Base-by-base conservation (phyloP, 2,797 vertebrate genomes). In the Chaenodraco wilsoni region DNA sequence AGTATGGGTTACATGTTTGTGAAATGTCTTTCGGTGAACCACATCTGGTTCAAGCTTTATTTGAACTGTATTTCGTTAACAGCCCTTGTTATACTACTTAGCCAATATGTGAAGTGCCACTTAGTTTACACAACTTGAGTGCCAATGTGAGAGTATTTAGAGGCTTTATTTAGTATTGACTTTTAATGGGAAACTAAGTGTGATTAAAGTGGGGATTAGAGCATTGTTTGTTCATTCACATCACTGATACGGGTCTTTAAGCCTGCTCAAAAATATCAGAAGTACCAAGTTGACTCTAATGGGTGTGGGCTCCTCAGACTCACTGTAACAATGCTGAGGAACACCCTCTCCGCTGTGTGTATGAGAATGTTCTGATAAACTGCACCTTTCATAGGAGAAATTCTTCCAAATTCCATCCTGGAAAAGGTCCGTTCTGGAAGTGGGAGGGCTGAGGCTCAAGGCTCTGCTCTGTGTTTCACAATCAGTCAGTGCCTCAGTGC, bases 401-500 rank as follows among this genome's bases (percentile, higher is more conserved):
- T 3, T 11, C 61, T 69, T 60, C 37, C 37, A 56, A 66, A 73
- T 15, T 58, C 52, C 63, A 60, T 21, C 41, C 49, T 74, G 71
- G 49, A 64, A 45, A 51, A 51, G 59, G 55, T 69, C 33, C 0
- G 2, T 59, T 52, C 21, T 60, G 41, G 60, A 75, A 19, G 31
- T 51, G 48, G 40, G 54, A 75, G 64, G 45, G 44, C 14, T 41
- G 79, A 4, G 64, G 65, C 83, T 76, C 11, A 71, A 52, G 84
- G 65, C 74, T 76, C 61, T 19, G 82, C 75, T 78, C 77, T 79
- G 74, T 78, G 82, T 88, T 88, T 86, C 85, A 85, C 87, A 91
- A 90, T 89, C 81, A 90, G 74, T 76, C 87, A 82, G 87, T 84
- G 90, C 89, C 85, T 88, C 90, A 92, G 61, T 90, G 89, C 89